A percentile compares a stretch with the other conserved stretches of the same genome.
Conservation (phyloP, 1,140 invertebrate genomes). For the Planococcus citri region DNA sequence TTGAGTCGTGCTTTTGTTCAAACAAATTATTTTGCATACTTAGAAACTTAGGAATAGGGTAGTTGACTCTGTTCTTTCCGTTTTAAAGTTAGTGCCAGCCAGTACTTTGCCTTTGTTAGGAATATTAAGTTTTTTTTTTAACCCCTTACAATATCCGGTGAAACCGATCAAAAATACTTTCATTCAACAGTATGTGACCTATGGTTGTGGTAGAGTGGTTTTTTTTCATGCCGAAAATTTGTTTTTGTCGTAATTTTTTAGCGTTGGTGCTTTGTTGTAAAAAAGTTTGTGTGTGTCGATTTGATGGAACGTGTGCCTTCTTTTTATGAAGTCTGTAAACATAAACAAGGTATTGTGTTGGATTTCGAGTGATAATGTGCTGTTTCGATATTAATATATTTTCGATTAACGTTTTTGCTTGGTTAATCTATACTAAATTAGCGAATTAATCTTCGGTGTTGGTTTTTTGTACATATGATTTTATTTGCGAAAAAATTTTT, state of each 20-base stretch:
- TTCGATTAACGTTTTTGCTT: too few species aligned
- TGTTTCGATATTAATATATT: too few species aligned
- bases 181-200: slow-evolving; percentile 15
- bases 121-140: slow-evolving; percentile 13
- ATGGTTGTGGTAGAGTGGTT: neutral
- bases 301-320: slow-evolving; percentile 14
- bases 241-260: slow-evolving; percentile 30
- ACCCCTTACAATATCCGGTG: slow-evolving; percentile 16
- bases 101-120: slow-evolving; percentile 16
- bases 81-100: slow-evolving; percentile 19
- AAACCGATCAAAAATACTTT: slow-evolving; percentile 17
- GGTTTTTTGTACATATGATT: too few species aligned
- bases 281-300: neutral
- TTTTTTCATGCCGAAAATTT: neutral
- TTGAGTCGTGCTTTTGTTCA: slow-evolving; percentile 10
- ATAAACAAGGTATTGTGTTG: slow-evolving; percentile 33
- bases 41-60: slow-evolving; percentile 9
- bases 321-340: slow-evolving; percentile 10
- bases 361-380: slow-evolving; percentile 30
- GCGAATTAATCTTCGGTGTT: too few species aligned
- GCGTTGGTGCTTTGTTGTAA: neutral
- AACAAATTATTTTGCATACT: slow-evolving; percentile 9
- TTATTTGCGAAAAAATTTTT: too few species aligned
- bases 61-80: slow-evolving; percentile 10
- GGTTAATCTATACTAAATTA: too few species aligned